Evolutionary conservation across 2,888 invertebrate species (phyloP).

Genomic region (Pyrgus malvae): DNA sequence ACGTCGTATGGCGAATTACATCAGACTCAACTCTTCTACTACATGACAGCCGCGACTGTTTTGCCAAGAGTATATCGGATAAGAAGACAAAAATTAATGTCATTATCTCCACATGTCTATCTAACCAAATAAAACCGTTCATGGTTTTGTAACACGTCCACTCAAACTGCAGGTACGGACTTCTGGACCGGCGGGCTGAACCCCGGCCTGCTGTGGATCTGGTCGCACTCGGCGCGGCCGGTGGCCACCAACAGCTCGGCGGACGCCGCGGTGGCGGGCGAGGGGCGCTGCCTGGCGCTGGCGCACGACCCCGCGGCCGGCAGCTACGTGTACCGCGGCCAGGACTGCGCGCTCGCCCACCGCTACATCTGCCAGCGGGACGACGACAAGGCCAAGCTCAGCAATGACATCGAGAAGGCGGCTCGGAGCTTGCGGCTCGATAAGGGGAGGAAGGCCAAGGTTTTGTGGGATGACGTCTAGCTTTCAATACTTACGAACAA

Average conservation of each 20-base stretch:
- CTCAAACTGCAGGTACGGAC: constrained; percentile 83
- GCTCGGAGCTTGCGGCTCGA: constrained; percentile 44
- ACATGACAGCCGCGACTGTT: too few species aligned
- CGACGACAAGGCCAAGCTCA: constrained; percentile 78
- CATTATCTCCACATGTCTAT: too few species aligned
- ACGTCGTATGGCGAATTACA: too few species aligned
- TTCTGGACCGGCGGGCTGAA: constrained; percentile 93
- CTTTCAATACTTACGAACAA: too few species aligned
- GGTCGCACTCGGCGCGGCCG: constrained; percentile 91
- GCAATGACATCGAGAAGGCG: constrained; percentile 83
- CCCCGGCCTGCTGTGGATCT: constrained; percentile 93
- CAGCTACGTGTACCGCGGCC: constrained; percentile 86
- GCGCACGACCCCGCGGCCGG: constrained; percentile 83
- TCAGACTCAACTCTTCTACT: too few species aligned
- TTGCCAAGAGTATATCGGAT: too few species aligned
- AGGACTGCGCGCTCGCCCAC: constrained; percentile 86
- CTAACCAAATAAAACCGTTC: too few species aligned
- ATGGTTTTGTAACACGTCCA: too few species aligned
- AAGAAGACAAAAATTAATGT: too few species aligned
- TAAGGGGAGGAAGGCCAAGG: constrained; percentile 19
- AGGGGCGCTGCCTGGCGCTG: constrained; percentile 87
- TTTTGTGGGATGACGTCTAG: constrained; percentile 27
- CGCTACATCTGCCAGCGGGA: constrained; percentile 87
- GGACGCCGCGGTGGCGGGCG: constrained; percentile 68
- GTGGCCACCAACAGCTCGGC: constrained; percentile 76